Evolutionary conservation across 2,888 invertebrate species (phyloP).

Genomic region (Diabrotica balteata): DNA sequence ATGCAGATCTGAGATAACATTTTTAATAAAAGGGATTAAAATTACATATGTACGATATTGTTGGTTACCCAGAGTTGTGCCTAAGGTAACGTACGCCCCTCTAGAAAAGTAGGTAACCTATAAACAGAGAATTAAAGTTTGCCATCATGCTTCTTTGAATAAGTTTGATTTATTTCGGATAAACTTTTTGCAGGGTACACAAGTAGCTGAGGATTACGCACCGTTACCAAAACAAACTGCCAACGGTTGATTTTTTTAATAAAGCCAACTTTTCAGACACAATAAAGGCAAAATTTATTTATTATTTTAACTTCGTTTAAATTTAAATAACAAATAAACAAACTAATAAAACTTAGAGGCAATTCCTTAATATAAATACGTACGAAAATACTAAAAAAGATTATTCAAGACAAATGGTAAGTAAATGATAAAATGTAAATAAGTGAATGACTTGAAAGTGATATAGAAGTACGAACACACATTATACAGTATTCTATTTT

Average conservation of each 20-base stretch:
- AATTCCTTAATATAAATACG: no score
- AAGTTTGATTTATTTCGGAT: slow-evolving; percentile 50
- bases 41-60: slow-evolving; percentile 59
- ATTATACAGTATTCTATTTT: no score
- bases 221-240: slow-evolving; percentile 41
- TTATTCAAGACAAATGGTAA: no score
- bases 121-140: slow-evolving; percentile 49
- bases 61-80: slow-evolving; percentile 49
- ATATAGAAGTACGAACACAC: no score
- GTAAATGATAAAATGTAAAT: no score
- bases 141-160: slow-evolving; percentile 49
- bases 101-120: slow-evolving; percentile 51
- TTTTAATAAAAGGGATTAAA: slow-evolving; percentile 61
- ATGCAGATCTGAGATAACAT: slow-evolving; percentile 58
- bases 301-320: no score
- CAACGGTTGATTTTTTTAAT: slow-evolving; percentile 30
- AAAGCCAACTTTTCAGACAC: slow-evolving; percentile 9
- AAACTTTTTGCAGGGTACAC: slow-evolving; percentile 37
- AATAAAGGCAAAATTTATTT: no score
- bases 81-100: slow-evolving; percentile 51
- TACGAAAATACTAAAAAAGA: no score
- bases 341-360: no score
- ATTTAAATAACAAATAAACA: no score
- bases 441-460: no score
- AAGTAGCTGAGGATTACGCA: slow-evolving; percentile 38